Conservation (phyloP, 30 jellyfish, hydroid and myxozoan species). For the Aurelia sp. region DNA sequence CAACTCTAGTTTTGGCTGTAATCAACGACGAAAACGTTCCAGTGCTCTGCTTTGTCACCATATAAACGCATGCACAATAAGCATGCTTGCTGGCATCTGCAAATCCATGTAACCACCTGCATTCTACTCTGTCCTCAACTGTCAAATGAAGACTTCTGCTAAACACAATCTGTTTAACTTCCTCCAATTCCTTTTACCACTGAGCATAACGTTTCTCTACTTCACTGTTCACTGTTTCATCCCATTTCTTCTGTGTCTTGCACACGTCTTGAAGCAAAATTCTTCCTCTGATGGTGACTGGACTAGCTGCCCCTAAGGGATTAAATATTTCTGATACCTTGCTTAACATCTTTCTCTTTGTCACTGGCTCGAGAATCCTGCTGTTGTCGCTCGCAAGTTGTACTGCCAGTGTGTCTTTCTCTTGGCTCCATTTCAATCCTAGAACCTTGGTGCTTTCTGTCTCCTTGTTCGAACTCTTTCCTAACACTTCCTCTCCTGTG, state of each 20-base stretch:
- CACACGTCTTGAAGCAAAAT: slow-evolving; percentile 23
- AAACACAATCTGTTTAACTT: neutral
- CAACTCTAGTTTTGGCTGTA: slow-evolving; percentile 21
- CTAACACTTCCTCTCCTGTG: slow-evolving; percentile 20
- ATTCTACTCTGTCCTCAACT: neutral
- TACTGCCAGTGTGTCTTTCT: slow-evolving; percentile 26
- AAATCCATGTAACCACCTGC: slow-evolving; percentile 5
- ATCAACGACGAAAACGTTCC: neutral
- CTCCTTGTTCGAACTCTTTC: neutral
- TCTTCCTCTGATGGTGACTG: slow-evolving; percentile 30
- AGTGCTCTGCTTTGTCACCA: neutral
- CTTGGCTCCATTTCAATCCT: slow-evolving; percentile 19
- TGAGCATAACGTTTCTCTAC: neutral
- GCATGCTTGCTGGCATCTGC: slow-evolving; percentile 20
- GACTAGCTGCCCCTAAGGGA: slow-evolving; percentile 40
- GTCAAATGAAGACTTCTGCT: neutral
- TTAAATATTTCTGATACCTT: slow-evolving; percentile 15
- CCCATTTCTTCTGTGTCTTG: neutral
- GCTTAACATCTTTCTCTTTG: slow-evolving; percentile 35
- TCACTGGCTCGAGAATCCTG: neutral
- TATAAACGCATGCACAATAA: slow-evolving; percentile 2
- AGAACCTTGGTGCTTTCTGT: too few relatives aligned
- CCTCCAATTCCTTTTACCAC: slow-evolving; percentile 13
- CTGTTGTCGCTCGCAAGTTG: slow-evolving; percentile 14
- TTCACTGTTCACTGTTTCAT: neutral